Base-by-base conservation (phyloP, 2,113 vertebrate species). In the Tachysurus vachellii region DNA sequence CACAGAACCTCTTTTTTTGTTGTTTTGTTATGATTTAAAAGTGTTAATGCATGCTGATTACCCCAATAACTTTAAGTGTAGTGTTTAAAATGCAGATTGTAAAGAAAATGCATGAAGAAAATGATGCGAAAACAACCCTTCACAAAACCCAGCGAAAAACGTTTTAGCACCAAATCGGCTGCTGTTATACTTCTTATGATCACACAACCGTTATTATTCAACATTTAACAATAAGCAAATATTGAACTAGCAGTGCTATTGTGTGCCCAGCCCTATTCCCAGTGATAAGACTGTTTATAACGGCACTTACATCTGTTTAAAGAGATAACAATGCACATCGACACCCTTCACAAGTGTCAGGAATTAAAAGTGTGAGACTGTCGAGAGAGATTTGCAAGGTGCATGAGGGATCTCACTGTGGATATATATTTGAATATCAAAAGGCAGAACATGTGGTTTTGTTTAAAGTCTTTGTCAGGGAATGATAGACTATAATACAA, bases 241-340 rank as follows among this genome's bases (percentile, higher is more conserved):
- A 47, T 50, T 80, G 42, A 76, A 86, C 50, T n/a, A 68, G 50
- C 16, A 26, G 50, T 79, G 87, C 68, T 50, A 85, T 88, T 84
- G 81, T 73, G 47, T 44, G 12, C 21, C 77, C 66, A 82, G 50
- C 57, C 21, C 59, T 82, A 59, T 44, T 77, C 28, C 11, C 57
- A 26, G 23, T 10, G 82, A 87, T 88, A 87, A 88, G 75, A 71
- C 42, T 16, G 4, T 77, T 47, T 57, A 66, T 75, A 90, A 90
- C 89, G 71, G 61, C 61, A 57, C 57, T 83, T 86, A 10, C 76
- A 80, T 87, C 85, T 89, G 88, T 47, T 88, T 84, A 86, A 31
- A 6, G 50, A 77, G 88, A 91, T 91, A 91, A 86, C 86, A 71
- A 80, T 82, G 68, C 59, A 6, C 61, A 79, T 42, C 56, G 8